Evolutionary conservation across 2,797 vertebrate genomes (phyloP).

Genomic region (Hephaestus fuliginosus): DNA sequence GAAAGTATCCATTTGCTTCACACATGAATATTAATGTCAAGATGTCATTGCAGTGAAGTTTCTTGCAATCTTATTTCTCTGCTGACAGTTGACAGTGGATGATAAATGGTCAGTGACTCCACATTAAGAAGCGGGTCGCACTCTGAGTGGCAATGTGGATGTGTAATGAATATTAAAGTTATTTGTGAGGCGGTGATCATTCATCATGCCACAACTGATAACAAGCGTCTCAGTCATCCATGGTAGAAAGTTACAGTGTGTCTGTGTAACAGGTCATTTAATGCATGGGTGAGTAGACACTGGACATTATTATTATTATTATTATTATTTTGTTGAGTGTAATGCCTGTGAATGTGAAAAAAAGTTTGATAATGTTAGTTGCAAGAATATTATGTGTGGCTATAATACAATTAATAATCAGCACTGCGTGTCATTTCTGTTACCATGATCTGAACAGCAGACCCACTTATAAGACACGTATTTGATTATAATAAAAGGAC

Average conservation of each 20-base stretch:
- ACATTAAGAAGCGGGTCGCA: slow-evolving; percentile 32
- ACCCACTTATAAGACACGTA: neutral
- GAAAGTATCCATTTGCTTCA: slow-evolving; percentile 26
- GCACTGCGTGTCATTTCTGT: neutral
- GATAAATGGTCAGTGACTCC: slow-evolving; percentile 60
- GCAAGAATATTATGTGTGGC: too few species aligned
- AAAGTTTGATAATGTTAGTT: neutral
- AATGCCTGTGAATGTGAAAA: neutral
- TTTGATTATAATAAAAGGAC: neutral
- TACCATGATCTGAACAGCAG: neutral
- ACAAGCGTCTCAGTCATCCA: slow-evolving; percentile 26
- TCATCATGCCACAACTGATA: slow-evolving; percentile 46
- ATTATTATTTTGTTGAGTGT: neutral
- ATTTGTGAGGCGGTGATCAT: slow-evolving; percentile 32
- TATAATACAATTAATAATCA: neutral
- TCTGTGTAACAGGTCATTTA: slow-evolving; percentile 13
- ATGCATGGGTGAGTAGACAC: slow-evolving; percentile 16
- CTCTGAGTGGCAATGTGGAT: slow-evolving; percentile 36
- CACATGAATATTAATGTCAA: slow-evolving; percentile 64
- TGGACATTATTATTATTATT: neutral
- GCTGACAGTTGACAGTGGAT: slow-evolving; percentile 61
- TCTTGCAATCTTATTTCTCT: slow-evolving; percentile 40
- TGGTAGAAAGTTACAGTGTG: neutral
- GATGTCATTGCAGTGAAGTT: slow-evolving; percentile 32
- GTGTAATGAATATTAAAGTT: slow-evolving; percentile 57